A percentile compares a stretch with the other conserved stretches of the same genome.
Evolutionary conservation across 2,113 vertebrate species (phyloP).

Genomic region (Halichoeres trimaculatus): DNA sequence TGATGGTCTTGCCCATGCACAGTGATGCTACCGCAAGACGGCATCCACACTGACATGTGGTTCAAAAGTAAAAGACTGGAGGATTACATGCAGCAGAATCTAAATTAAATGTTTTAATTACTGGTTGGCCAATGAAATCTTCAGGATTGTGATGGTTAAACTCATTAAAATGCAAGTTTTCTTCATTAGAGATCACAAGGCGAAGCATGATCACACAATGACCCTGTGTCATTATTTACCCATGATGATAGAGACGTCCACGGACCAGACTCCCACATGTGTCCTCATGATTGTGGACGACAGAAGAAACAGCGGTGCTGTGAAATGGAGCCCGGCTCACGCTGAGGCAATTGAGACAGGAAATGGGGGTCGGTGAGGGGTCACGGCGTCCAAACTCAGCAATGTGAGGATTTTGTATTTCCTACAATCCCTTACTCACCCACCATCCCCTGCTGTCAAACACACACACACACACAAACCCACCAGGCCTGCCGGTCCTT

Average conservation of each 20-base stretch:
- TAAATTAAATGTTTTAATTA: slow-evolving; percentile 35
- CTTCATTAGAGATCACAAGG: slow-evolving; percentile 35
- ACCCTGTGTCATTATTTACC: slow-evolving; percentile 64
- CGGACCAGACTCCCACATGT: slow-evolving; percentile 44
- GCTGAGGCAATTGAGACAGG: slow-evolving; percentile 77
- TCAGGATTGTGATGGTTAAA: slow-evolving; percentile 3
- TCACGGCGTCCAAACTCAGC: slow-evolving; percentile 67
- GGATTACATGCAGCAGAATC: background rate
- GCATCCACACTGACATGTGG: slow-evolving; percentile 19
- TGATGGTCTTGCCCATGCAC: background rate
- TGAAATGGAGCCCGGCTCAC: slow-evolving; percentile 67
- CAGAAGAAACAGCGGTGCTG: slow-evolving; percentile 52
- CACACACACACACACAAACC: slow-evolving; percentile 13
- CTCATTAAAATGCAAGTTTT: slow-evolving; percentile 29
- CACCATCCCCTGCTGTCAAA: slow-evolving; percentile 34
- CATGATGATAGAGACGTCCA: slow-evolving; percentile 48
- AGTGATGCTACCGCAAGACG: background rate
- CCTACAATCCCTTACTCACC: slow-evolving; percentile 54
- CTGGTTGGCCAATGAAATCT: slow-evolving; percentile 2
- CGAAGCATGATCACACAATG: slow-evolving; percentile 33
- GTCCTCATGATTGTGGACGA: slow-evolving; percentile 56
- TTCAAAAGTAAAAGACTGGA: slow-evolving; percentile 18
- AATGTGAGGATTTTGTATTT: slow-evolving; percentile 68
- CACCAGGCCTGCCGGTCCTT: slow-evolving; percentile 28
- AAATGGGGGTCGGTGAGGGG: slow-evolving; percentile 75